A percentile compares a stretch with the other conserved stretches of the same genome.
phyloP scores from a whole-genome alignment of 1,140 invertebrate genomes.

The Bombus balteatus region DNA sequence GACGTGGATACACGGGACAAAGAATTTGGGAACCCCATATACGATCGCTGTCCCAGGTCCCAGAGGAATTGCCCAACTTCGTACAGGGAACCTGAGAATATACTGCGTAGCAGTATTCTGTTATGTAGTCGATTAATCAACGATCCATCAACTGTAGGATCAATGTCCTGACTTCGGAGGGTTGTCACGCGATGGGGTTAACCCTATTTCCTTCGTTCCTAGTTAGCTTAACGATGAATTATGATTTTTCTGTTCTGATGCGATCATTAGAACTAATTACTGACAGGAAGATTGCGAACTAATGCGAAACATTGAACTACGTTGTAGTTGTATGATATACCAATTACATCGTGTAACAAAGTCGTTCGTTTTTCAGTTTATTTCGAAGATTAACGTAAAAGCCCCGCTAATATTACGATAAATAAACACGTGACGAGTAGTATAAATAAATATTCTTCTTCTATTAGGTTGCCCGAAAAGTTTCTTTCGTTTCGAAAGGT shows the following conservation, averaged over 20 bases:
- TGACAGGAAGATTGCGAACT: no score
- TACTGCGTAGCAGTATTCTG: background rate
- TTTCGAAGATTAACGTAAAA: no score
- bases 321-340: no score
- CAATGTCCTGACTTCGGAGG: background rate
- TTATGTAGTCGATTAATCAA: conserved; percentile 19
- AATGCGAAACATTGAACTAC: no score
- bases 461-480: no score
- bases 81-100: background rate
- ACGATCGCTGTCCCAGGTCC: conserved; percentile 26
- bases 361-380: no score
- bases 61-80: background rate
- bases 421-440: no score
- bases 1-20: conserved; percentile 1
- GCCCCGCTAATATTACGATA: no score
- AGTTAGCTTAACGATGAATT: background rate
- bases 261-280: no score
- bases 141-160: conserved; percentile 15
- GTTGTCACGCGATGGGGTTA: background rate
- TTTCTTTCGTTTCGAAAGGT: no score
- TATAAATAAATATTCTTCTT: no score
- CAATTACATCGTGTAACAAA: no score
- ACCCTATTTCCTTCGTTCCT: background rate
- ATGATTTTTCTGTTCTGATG: background rate
- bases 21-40: conserved; percentile 7